Evolutionary conservation across 2,113 vertebrate species (phyloP), one percentile per base, ranked within the genome.

Genomic region (Probosciger aterrimus): DNA sequence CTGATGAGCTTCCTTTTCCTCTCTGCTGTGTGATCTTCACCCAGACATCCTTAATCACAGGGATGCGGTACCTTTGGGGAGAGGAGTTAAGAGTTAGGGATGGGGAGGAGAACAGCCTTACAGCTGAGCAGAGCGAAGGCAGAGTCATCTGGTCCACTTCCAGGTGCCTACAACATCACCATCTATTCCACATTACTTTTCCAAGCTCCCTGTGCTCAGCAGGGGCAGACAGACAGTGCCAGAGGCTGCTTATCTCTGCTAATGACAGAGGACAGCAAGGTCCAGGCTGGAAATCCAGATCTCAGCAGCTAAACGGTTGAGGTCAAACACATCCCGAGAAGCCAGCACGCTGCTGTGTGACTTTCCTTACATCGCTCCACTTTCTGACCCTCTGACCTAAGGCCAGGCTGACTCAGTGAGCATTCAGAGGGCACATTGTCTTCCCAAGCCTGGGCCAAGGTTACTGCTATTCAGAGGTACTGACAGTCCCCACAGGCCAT

Each of bases 61-160:
- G 86, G 75, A 69, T 78, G 86, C 30, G 83, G 92, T 95, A 96
- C 95, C 94, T 95, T 95, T 80, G 92, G 94, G 96, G 95, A 96
- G 39, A 95, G 96, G 96, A 93, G 83, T 95, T 92, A 91, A 95
- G 57, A 91, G 74, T 93, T 94, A 96, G 92, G 80, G 81, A 41
- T 49, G 76, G 82, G 60, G 50, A 92, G 50, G 63, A n/a, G 6
- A 92, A 78, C 57, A 84, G 94, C 86, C 86, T 81, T 84, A 84
- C 18, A 95, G 91, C 81, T 70, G 86, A 87, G 91, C 83, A 93
- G 82, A 94, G 78, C 35, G n/a, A 7, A 71, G 44, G 62, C 53
- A 93, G 53, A 90, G 39, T 59, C 88, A 76, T 82, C 86, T 87
- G 81, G 91, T 92, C 89, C 91, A 68, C 67, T 84, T 95, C 65